Evolutionary conservation across 1,140 invertebrate species (phyloP), one percentile per base, ranked within the genome.

Genomic region (Penaeus japonicus): DNA sequence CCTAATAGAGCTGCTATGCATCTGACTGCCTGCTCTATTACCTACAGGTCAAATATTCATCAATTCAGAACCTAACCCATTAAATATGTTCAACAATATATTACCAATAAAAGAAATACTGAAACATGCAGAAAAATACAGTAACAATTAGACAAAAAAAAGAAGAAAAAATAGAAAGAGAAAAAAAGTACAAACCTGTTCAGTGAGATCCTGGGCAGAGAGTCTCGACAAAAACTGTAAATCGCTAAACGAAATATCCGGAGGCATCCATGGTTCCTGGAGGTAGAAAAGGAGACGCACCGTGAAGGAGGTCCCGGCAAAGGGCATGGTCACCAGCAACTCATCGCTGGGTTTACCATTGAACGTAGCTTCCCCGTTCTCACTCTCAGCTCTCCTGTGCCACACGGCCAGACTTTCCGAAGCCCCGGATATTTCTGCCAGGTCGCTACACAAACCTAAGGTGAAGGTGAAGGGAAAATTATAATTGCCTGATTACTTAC

Each of bases 381-480:
- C 82, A 81, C 81, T 88, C 27, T 88, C 86, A 5, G 27, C 39
- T 83, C 59, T 81, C 73, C 24, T 57, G 62, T 75, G 59, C 65
- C 47, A 54, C 32, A 84, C 86, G 17, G 65, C 54, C 65, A 57
- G 32, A 35, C 47, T 83, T 59, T 88, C 86, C 35, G 70, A 17
- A 27, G 53, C 70, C 35, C 65, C 59, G 15, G 65, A 83, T 54
- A 88, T 88, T 78, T 88, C 86, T 18, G 86, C 86, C 15, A 75
- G 73, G 32, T 88, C 86, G 77, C 86, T 83, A 55, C 80, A 88
- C 86, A 88, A 32, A 24, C 80, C 80, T 20, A 75, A 83, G 30
- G 59, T 27, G 12, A 27, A 75, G 15, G 18, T 22, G 17, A 32
- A 27, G 27, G 15, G 18, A 24, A 4, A 32, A 5, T 24, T 4